These are phyloP conservation scores for Psittacara wagleri DNA, from an alignment of 2,113 vertebrate genomes.

Conservation along the genomic window DNA sequence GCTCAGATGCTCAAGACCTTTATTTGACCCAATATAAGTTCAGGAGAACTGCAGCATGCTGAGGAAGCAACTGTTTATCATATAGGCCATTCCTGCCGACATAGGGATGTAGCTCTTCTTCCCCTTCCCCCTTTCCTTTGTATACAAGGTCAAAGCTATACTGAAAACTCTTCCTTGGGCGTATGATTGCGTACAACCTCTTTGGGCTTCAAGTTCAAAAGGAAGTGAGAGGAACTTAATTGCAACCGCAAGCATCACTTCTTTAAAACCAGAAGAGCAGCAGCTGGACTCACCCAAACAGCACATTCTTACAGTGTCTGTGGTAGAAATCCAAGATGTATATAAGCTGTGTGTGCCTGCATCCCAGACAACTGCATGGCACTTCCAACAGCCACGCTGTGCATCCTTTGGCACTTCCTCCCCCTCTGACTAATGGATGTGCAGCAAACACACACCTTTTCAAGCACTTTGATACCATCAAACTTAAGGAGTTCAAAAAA, in stretches of 20 bases:
- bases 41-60: not conserved
- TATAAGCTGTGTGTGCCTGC: not conserved
- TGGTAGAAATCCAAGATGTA: not conserved
- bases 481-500: not conserved
- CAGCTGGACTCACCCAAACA: not conserved
- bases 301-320: fast-evolving
- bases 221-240: not conserved
- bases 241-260: not conserved
- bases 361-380: not conserved
- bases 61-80: constrained; percentile 43
- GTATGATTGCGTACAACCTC: not conserved
- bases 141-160: not conserved
- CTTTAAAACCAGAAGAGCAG: not conserved
- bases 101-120: not conserved
- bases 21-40: constrained; percentile 26
- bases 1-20: constrained; percentile 54
- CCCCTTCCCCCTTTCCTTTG: not conserved
- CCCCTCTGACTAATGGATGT: not conserved
- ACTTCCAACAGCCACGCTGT: not conserved
- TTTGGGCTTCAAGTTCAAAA: not conserved
- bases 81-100: not conserved
- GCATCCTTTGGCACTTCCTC: not conserved
- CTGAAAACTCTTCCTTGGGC: not conserved
- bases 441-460: not conserved
- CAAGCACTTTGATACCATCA: not conserved